phyloP scores from a whole-genome alignment of 2,797 vertebrate species.

The Alauda arvensis region DNA sequence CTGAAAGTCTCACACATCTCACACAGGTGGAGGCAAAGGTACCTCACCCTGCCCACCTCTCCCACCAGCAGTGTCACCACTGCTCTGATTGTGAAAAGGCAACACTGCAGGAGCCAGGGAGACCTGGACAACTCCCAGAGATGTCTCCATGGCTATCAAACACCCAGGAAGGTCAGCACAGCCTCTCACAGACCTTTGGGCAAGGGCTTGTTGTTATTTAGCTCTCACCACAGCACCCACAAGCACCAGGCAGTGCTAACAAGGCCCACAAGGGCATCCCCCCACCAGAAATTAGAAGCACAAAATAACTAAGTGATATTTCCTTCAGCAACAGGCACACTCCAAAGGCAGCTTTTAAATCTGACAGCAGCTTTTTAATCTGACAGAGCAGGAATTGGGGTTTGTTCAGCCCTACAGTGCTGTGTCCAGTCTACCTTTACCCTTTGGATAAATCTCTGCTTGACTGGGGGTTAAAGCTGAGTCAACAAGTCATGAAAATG shows the following conservation, averaged over 20 bases:
- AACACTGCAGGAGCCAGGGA: not conserved
- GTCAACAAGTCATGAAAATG: not conserved
- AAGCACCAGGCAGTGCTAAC: not conserved
- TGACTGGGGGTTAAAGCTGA: not conserved
- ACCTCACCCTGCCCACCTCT: not conserved
- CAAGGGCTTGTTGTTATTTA: not conserved
- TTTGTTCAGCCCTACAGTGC: not conserved
- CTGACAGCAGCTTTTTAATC: not conserved
- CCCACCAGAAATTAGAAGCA: not conserved
- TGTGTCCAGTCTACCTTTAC: not conserved
- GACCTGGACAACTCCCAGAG: not conserved
- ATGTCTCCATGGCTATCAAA: not conserved
- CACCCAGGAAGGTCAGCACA: not conserved
- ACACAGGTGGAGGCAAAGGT: fast-evolving
- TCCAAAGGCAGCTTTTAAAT: not conserved
- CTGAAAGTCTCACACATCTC: not conserved
- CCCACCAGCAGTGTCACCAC: not conserved
- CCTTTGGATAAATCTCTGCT: not conserved
- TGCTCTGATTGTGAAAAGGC: not conserved
- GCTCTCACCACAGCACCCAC: not conserved
- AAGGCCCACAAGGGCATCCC: not conserved
- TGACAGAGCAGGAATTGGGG: not conserved
- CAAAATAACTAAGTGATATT: not conserved
- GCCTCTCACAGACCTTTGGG: not conserved
- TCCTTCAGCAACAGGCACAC: not conserved